Percentiles rank a stretch among this genome's conserved stretches.
phyloP scores from a whole-genome alignment of 2,888 invertebrate species.

The Tholera decimalis region DNA sequence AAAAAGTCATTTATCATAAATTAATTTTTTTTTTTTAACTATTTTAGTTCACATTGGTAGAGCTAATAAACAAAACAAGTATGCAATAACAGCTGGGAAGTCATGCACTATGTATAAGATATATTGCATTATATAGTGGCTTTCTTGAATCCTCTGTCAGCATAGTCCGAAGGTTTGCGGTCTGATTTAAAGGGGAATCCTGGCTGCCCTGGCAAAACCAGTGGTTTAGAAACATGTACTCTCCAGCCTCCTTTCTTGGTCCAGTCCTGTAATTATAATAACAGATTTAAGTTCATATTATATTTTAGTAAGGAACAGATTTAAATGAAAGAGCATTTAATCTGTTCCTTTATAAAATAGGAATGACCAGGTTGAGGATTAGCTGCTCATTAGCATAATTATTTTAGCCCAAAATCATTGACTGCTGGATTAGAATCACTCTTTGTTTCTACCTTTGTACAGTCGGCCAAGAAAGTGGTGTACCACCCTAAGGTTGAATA shows the following conservation, averaged over 20 bases:
- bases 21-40: slow-evolving; percentile 44
- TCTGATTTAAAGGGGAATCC: slow-evolving; percentile 93
- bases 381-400: neutral
- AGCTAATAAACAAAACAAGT: slow-evolving; percentile 57
- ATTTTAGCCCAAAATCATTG: neutral
- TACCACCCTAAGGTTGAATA: too few species aligned
- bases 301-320: too few species aligned
- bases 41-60: slow-evolving; percentile 45
- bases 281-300: neutral
- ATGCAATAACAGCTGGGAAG: slow-evolving; percentile 6
- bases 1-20: slow-evolving; percentile 22
- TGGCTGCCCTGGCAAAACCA: slow-evolving; percentile 93
- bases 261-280: slow-evolving; percentile 93
- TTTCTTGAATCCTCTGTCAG: slow-evolving; percentile 93
- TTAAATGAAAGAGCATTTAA: neutral
- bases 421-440: neutral
- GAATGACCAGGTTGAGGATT: neutral
- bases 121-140: slow-evolving; percentile 87
- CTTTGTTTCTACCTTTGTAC: neutral
- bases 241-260: slow-evolving; percentile 94
- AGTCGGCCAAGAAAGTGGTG: too few species aligned
- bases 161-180: slow-evolving; percentile 93
- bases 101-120: slow-evolving; percentile 22
- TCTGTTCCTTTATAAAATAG: neutral
- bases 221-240: slow-evolving; percentile 89